Evolutionary conservation across 2,113 vertebrate species (phyloP), one percentile per base, ranked within the genome.

Genomic region (Mormoops blainvillei): DNA sequence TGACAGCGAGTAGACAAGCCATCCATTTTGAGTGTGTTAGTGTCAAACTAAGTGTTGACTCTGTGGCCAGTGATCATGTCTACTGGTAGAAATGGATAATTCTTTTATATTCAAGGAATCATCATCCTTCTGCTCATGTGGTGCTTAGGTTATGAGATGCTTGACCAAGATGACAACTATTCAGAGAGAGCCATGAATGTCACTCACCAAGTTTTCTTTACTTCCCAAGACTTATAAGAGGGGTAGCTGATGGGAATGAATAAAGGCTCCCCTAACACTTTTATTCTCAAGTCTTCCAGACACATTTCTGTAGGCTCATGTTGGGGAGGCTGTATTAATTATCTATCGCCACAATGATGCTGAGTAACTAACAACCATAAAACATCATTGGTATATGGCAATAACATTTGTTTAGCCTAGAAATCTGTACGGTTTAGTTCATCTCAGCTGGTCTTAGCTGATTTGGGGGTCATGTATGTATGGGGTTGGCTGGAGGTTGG

Each of bases 21-120:
- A 1, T 92, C 89, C 89, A 81, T 61, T 80, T 24, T 68, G 87
- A 96, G 43, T 63, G n/a, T 95, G 73, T 97, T 92, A 52, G 68
- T 97, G 91, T 89, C 73, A 61, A 2, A 11, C 84, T 33, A 71
- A 94, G 70, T 3, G 24, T 95, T 86, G 58, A 28, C 48, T 94
- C 45, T 43, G 83, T 92, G 81, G 48, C 45, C 48, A 48, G 6
- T 41, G 84, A 67, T 38, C 63, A 65, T 48, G 56, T 84, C 86
- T 97, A 9, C 91, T 58, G 88, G 95, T 24, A n/a, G 90, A 97
- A 65, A 41, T 74, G 74, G 77, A 54, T 26, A 63, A 41, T 81
- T 78, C 95, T 56, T 98, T 83, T 94, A 54, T 91, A 70, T 81
- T 94, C 19, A 65, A 83, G 73, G 82, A 95, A 70, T 96, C 33